Evolutionary conservation across 2,888 invertebrate genomes (phyloP).

Genomic region (Oithona nana): DNA sequence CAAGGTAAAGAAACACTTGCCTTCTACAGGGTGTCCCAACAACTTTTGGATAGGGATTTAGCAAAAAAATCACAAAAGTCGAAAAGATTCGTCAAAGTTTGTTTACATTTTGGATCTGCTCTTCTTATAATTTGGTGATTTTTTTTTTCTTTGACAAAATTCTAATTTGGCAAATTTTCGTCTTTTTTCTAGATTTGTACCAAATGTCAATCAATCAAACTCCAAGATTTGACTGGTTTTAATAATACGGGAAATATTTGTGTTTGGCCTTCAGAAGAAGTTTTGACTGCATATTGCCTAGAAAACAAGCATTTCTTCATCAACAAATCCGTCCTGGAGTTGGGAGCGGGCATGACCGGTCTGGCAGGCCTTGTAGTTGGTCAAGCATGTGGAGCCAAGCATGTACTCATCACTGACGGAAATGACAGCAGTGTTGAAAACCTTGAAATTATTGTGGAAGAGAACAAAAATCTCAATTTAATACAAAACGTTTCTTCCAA

Average conservation of each 20-base stretch:
- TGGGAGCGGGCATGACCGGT: constrained; percentile 70
- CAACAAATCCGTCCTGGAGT: constrained; percentile 48
- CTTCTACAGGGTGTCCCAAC: too few relatives aligned
- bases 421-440: constrained; percentile 54
- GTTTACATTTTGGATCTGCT: too few relatives aligned
- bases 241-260: constrained; percentile 62
- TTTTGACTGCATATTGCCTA: constrained; percentile 44
- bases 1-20: too few relatives aligned
- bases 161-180: too few relatives aligned
- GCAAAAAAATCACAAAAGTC: too few relatives aligned
- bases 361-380: constrained; percentile 52
- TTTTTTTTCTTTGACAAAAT: too few relatives aligned
- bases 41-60: too few relatives aligned
- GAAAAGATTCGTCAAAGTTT: too few relatives aligned
- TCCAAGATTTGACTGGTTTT: constrained; percentile 53
- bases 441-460: constrained; percentile 42
- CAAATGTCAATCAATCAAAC: constrained; percentile 24
- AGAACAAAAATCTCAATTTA: constrained; percentile 31
- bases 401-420: constrained; percentile 54
- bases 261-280: constrained; percentile 60
- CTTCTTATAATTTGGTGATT: too few relatives aligned
- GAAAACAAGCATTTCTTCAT: constrained; percentile 43
- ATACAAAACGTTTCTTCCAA: constrained; percentile 21
- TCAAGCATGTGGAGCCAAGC: constrained; percentile 41
- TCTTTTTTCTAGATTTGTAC: constrained; percentile 18